A percentile compares a stretch with the other conserved stretches of the same genome.
Evolutionary conservation across 2,888 invertebrate genomes (phyloP).

Genomic region (Caenorhabditis doughertyi): DNA sequence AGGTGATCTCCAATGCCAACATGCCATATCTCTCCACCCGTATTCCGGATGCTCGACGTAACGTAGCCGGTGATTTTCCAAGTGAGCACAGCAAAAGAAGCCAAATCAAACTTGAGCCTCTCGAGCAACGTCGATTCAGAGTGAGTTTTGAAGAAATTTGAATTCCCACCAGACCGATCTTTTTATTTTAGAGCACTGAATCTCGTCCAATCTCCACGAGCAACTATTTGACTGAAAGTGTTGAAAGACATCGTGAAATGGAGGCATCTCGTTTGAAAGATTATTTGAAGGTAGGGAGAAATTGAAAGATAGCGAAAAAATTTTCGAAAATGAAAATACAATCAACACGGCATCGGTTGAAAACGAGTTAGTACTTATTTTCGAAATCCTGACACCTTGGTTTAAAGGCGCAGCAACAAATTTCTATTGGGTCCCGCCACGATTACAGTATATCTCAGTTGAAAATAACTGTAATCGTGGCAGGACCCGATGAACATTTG

Average conservation of each 20-base stretch:
- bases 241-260: slow-evolving; percentile 82
- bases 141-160: slow-evolving; percentile 56
- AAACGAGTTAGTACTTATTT: too few species aligned
- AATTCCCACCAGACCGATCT: neutral
- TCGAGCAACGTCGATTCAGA: slow-evolving; percentile 80
- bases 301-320: too few species aligned
- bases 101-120: slow-evolving; percentile 81
- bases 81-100: slow-evolving; percentile 77
- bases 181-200: slow-evolving; percentile 76
- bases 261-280: slow-evolving; percentile 79
- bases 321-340: too few species aligned
- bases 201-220: slow-evolving; percentile 80
- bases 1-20: slow-evolving; percentile 77
- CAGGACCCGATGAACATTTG: too few species aligned
- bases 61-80: slow-evolving; percentile 80
- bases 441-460: too few species aligned
- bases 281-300: slow-evolving; percentile 77
- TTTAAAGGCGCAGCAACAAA: too few species aligned
- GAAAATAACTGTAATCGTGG: too few species aligned
- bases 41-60: slow-evolving; percentile 71
- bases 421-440: too few species aligned
- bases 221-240: slow-evolving; percentile 80
- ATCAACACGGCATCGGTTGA: too few species aligned
- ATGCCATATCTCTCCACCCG: slow-evolving; percentile 73
- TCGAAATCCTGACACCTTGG: too few species aligned